Conservation (phyloP, 2,113 vertebrate genomes). For the Melanotaenia duboulayi region DNA sequence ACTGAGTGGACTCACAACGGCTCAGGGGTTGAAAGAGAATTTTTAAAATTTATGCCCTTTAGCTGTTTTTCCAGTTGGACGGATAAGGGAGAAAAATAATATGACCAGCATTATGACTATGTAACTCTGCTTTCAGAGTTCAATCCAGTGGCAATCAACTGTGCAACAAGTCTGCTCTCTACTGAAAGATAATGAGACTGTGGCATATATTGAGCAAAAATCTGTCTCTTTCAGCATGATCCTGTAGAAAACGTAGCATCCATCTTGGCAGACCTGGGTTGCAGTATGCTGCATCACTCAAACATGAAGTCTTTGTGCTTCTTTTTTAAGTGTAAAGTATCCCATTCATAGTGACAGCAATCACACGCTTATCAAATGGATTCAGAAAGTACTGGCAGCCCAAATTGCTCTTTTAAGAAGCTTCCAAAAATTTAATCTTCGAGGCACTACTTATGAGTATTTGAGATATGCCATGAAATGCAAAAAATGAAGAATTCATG, state of each 20-base stretch:
- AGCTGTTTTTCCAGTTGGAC: constrained; percentile 65
- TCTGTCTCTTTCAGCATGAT: constrained; percentile 32
- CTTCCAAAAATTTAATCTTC: constrained; percentile 41
- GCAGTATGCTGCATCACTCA: constrained; percentile 64
- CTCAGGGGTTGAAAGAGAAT: constrained; percentile 72
- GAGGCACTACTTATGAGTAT: constrained; percentile 17
- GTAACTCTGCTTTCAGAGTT: constrained; percentile 55
- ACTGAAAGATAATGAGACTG: constrained; percentile 56
- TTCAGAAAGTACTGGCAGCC: constrained; percentile 35
- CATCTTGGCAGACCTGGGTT: constrained; percentile 48
- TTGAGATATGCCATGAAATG: constrained; percentile 17
- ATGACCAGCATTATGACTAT: constrained; percentile 63
- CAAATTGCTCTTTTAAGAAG: constrained; percentile 42
- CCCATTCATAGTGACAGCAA: constrained; percentile 41
- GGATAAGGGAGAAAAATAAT: constrained; percentile 60
- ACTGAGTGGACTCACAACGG: constrained; percentile 32
- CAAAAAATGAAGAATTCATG: constrained; percentile 22
- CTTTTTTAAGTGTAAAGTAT: constrained; percentile 57
- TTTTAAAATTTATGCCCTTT: constrained; percentile 68
- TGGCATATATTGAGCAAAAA: constrained; percentile 36
- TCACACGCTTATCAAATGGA: constrained; percentile 63
- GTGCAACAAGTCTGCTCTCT: constrained; percentile 36
- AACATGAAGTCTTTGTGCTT: constrained; percentile 53
- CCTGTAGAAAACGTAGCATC: constrained; percentile 37
- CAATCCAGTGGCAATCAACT: constrained; percentile 44